Evolutionary conservation across 1,140 invertebrate genomes (phyloP).

Genomic region (Probaryconus sp.): DNA sequence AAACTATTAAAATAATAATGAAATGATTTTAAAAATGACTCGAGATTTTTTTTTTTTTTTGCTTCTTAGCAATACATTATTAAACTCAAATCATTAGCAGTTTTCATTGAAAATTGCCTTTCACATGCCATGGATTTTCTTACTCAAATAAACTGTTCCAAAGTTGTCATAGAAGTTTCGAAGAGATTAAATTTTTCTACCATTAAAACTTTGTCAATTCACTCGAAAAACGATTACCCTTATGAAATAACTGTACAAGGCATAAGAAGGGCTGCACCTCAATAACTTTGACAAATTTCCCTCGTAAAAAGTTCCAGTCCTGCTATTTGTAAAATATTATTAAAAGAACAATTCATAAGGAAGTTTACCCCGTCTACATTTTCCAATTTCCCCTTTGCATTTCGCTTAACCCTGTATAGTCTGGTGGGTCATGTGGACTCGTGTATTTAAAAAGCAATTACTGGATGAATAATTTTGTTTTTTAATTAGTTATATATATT

Average conservation of each 20-base stretch:
- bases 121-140: slow-evolving; percentile 24
- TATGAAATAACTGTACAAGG: slow-evolving; percentile 44
- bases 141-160: slow-evolving; percentile 41
- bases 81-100: too few relatives aligned
- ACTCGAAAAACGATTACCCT: slow-evolving; percentile 51
- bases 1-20: too few relatives aligned
- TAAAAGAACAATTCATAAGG: slow-evolving; percentile 19
- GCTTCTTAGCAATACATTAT: too few relatives aligned
- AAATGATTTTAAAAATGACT: too few relatives aligned
- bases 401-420: too few relatives aligned
- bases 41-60: too few relatives aligned
- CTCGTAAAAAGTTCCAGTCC: slow-evolving; percentile 39
- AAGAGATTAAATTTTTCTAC: slow-evolving; percentile 53
- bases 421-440: too few relatives aligned
- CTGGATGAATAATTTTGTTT: too few relatives aligned
- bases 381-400: too few relatives aligned
- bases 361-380: too few relatives aligned
- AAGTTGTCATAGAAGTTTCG: slow-evolving; percentile 33
- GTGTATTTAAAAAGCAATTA: too few relatives aligned
- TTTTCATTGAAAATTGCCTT: slow-evolving; percentile 47
- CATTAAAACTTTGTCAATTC: slow-evolving; percentile 56
- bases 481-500: too few relatives aligned
- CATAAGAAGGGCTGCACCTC: slow-evolving; percentile 33
- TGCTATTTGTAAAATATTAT: slow-evolving; percentile 27
- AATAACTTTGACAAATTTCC: slow-evolving; percentile 52